A percentile compares a stretch with the other conserved stretches of the same genome.
phyloP scores from a whole-genome alignment of 2,113 vertebrate genomes.

The Bubo bubo region DNA sequence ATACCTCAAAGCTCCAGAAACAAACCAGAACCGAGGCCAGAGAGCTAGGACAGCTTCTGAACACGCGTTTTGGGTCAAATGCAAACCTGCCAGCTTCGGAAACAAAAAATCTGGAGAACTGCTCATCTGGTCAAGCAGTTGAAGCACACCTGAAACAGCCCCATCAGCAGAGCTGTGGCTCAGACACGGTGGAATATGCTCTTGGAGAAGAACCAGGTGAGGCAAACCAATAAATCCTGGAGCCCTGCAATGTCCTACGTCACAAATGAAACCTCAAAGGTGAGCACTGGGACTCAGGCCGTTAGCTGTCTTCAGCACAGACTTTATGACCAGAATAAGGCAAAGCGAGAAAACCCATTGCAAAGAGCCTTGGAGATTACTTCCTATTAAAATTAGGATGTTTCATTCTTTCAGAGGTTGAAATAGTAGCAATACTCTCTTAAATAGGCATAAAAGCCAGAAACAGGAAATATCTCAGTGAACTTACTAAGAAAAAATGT shows the following conservation, averaged over 20 bases:
- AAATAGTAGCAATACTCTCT: neutral
- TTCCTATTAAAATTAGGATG: neutral
- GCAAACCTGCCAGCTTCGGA: neutral
- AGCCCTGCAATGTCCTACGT: neutral
- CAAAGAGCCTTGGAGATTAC: neutral
- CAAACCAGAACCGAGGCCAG: accelerated
- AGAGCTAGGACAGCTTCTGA: neutral
- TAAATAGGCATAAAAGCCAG: neutral
- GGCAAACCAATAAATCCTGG: neutral
- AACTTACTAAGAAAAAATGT: neutral
- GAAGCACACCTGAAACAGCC: neutral
- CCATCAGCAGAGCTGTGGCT: neutral
- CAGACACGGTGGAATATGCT: accelerated
- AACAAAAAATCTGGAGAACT: neutral
- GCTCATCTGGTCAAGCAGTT: neutral
- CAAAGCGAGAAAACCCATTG: neutral
- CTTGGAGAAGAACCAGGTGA: neutral
- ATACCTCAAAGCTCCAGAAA: neutral
- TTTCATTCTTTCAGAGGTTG: neutral
- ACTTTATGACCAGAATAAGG: neutral
- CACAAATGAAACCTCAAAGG: neutral
- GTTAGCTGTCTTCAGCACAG: neutral
- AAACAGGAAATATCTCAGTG: neutral
- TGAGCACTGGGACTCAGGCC: neutral
- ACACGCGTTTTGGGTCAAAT: accelerated